phyloP scores from a whole-genome alignment of 2,888 invertebrate genomes.

The Caenorhabditis panamensis region DNA sequence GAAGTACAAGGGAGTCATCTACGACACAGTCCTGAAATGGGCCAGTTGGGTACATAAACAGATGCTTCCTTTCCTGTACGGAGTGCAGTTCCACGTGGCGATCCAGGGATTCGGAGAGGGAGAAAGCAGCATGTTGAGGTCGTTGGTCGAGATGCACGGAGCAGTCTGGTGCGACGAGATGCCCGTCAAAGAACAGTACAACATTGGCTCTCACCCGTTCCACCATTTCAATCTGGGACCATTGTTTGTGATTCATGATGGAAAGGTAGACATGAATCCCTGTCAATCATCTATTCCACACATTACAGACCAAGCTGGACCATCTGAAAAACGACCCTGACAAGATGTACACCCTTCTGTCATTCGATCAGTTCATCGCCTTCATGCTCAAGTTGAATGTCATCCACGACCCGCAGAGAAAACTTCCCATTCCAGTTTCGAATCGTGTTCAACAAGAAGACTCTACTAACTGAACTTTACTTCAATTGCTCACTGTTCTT shows the following conservation, averaged over 20 bases:
- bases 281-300: not conserved
- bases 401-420: constrained; percentile 13
- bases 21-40: constrained; percentile 26
- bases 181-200: constrained; percentile 15
- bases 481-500: too few relatives aligned
- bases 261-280: not conserved
- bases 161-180: constrained; percentile 13
- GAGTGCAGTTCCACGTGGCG: constrained; percentile 24
- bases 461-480: too few relatives aligned
- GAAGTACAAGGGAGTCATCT: constrained; percentile 17
- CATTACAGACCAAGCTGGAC: constrained; percentile 5
- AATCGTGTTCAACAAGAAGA: not conserved
- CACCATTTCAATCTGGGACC: constrained; percentile 31
- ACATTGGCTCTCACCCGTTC: constrained; percentile 22
- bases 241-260: constrained; percentile 27
- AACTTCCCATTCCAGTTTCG: constrained; percentile 15
- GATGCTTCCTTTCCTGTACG: constrained; percentile 19
- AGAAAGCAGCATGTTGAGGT: constrained; percentile 9
- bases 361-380: constrained; percentile 15
- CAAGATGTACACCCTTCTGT: constrained; percentile 28
- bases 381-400: constrained; percentile 32
- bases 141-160: constrained; percentile 34
- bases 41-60: constrained; percentile 40
- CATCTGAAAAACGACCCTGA: constrained; percentile 9
- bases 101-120: not conserved